phyloP scores from a whole-genome alignment of 2,888 invertebrate genomes.

The Caenorhabditis sp. region DNA sequence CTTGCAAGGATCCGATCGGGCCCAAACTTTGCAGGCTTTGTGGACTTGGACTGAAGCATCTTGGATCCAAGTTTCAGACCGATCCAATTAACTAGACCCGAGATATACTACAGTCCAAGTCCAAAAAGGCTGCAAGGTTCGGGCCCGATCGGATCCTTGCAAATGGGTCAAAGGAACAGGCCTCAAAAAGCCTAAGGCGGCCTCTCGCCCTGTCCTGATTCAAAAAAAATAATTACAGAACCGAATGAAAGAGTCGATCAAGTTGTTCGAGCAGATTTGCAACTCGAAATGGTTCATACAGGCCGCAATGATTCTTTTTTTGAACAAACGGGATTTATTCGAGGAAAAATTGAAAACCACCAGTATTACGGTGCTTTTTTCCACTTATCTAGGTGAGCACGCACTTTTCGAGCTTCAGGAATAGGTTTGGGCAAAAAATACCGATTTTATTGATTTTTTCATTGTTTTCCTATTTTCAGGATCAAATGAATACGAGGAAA shows the following conservation, averaged over 20 bases:
- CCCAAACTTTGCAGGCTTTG: neutral
- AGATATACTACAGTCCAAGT: too few relatives aligned
- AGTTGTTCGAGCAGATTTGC: slow-evolving; percentile 62
- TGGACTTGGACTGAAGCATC: too few relatives aligned
- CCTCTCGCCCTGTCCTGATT: too few relatives aligned
- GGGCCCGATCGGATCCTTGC: too few relatives aligned
- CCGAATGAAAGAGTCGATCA: slow-evolving; percentile 61
- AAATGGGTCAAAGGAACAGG: too few relatives aligned
- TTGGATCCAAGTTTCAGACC: too few relatives aligned
- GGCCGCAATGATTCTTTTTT: slow-evolving; percentile 63
- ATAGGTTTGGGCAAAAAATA: too few relatives aligned
- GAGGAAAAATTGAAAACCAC: slow-evolving; percentile 58
- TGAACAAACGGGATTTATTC: slow-evolving; percentile 68
- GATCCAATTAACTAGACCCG: too few relatives aligned
- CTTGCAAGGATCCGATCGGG: neutral
- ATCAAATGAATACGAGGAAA: slow-evolving; percentile 39
- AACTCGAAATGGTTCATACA: slow-evolving; percentile 61
- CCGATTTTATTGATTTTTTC: neutral
- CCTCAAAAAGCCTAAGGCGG: too few relatives aligned
- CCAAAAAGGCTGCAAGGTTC: too few relatives aligned
- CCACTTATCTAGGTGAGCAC: slow-evolving; percentile 53
- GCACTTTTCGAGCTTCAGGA: neutral
- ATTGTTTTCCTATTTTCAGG: slow-evolving; percentile 35
- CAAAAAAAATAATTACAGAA: slow-evolving; percentile 37
- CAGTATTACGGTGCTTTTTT: slow-evolving; percentile 56